Percentiles rank a stretch among this genome's conserved stretches.
Evolutionary conservation across 2,113 vertebrate species (phyloP).

Genomic region (Zingel zingel): DNA sequence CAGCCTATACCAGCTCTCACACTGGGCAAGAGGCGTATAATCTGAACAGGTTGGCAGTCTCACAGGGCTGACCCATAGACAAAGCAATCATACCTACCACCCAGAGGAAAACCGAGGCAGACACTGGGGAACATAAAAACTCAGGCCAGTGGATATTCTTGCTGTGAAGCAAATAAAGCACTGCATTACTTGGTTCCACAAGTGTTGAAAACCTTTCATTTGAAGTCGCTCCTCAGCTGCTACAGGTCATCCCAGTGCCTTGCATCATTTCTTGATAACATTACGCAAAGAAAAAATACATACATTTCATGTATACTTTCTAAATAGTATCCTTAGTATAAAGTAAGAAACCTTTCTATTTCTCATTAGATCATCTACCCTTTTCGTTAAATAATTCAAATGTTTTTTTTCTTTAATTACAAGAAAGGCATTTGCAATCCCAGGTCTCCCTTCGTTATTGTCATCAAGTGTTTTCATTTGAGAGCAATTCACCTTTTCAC

Average conservation of each 20-base stretch:
- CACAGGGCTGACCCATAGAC: conserved; percentile 10
- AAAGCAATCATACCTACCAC: conserved; percentile 23
- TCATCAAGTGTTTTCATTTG: conserved; percentile 40
- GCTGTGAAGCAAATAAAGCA: not conserved
- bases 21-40: not conserved
- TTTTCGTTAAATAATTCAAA: not conserved
- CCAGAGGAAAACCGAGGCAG: not conserved
- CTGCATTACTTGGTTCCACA: not conserved
- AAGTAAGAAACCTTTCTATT: not conserved
- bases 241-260: not conserved
- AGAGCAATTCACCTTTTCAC: conserved; percentile 51
- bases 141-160: not conserved
- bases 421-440: conserved; percentile 12
- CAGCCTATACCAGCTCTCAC: not conserved
- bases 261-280: not conserved
- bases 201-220: not conserved
- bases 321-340: not conserved
- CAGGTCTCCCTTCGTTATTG: conserved; percentile 7
- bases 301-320: no score
- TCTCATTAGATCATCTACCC: not conserved
- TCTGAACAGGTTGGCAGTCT: not conserved
- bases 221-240: not conserved
- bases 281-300: not conserved
- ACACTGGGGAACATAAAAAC: not conserved
- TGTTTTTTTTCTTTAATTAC: not conserved